phyloP scores from a whole-genome alignment of 2,888 invertebrate species.

The Digitonthophagus gazella region DNA sequence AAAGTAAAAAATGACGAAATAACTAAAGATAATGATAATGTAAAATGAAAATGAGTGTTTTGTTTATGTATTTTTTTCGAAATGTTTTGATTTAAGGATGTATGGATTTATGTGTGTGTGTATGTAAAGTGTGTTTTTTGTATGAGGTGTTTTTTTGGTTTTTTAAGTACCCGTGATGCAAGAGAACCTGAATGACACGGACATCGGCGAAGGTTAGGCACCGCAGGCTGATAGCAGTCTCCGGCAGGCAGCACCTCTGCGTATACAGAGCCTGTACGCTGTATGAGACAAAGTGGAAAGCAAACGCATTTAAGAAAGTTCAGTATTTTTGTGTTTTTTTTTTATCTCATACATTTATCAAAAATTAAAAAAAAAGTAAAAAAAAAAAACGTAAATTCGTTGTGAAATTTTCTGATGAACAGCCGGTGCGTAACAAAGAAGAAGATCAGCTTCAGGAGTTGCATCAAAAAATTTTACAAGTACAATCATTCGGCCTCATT shows the following conservation, averaged over 20 bases:
- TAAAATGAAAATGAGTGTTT: neutral
- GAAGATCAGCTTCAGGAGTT: neutral
- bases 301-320: conserved; percentile 44
- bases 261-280: conserved; percentile 54
- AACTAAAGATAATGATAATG: neutral
- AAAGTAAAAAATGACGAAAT: neutral
- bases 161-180: conserved; percentile 54
- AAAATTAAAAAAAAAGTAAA: conserved; percentile 25
- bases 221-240: conserved; percentile 54
- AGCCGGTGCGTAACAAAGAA: conserved; percentile 17
- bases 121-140: conserved; percentile 29
- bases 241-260: conserved; percentile 54
- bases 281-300: conserved; percentile 54
- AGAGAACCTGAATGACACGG: conserved; percentile 53
- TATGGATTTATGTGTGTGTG: conserved; percentile 28
- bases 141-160: conserved; percentile 40
- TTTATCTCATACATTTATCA: conserved; percentile 38
- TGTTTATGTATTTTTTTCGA: no score
- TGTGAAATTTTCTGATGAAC: conserved; percentile 46
- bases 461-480: conserved; percentile 49
- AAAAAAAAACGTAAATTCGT: conserved; percentile 33
- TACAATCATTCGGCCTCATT: conserved; percentile 38
- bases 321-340: conserved; percentile 34
- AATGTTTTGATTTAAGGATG: no score
- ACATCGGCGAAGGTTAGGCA: conserved; percentile 53